phyloP scores from a whole-genome alignment of 2,113 vertebrate species.

The Prietella phreatophila region DNA sequence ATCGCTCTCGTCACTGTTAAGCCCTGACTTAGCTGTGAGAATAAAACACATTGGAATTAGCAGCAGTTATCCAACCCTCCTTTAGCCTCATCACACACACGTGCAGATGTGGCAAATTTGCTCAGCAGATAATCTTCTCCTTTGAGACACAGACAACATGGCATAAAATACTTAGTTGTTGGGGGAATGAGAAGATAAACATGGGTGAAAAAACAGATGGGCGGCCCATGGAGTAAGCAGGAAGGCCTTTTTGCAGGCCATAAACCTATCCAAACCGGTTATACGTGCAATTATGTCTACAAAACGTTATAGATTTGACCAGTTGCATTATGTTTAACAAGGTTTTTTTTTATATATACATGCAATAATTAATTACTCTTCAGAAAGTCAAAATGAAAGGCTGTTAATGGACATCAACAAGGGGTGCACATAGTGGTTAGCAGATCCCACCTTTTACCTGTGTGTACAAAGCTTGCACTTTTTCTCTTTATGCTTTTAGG shows the following conservation, averaged over 20 bases:
- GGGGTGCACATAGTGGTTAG: too few relatives aligned
- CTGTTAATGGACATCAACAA: neutral
- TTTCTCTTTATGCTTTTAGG: too few relatives aligned
- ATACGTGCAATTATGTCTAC: neutral
- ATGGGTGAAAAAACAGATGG: constrained; percentile 11
- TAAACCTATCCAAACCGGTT: neutral
- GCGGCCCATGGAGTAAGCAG: neutral
- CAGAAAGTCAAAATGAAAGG: neutral
- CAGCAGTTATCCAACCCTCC: constrained; percentile 24
- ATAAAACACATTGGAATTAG: constrained; percentile 51
- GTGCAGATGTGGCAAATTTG: constrained; percentile 22
- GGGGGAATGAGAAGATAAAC: constrained; percentile 24
- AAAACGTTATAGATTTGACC: neutral
- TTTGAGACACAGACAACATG: constrained; percentile 14
- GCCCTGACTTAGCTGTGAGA: constrained; percentile 44
- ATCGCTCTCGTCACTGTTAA: constrained; percentile 57
- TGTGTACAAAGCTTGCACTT: too few relatives aligned
- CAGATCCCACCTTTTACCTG: too few relatives aligned
- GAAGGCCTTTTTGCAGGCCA: neutral
- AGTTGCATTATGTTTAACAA: neutral
- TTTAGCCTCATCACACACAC: constrained; percentile 2
- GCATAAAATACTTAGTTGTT: constrained; percentile 25
- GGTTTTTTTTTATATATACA: neutral
- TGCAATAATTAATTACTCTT: neutral
- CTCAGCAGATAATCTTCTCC: constrained; percentile 15